These are phyloP conservation scores for Aldrovandia affinis DNA, from an alignment of 2,797 vertebrate species.

Conservation along the genomic window DNA sequence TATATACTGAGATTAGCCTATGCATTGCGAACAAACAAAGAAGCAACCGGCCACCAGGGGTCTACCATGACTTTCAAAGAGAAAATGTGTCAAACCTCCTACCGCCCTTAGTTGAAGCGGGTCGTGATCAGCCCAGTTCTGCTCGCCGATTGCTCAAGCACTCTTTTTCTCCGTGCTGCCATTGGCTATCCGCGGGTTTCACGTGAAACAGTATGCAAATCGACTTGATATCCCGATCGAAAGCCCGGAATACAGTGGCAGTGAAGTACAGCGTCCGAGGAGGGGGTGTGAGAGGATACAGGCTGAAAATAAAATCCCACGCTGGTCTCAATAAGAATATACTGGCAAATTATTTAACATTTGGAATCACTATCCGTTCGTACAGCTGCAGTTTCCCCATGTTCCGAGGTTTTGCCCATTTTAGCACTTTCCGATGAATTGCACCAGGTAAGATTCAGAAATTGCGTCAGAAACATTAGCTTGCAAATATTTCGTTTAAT, in stretches of 20 bases:
- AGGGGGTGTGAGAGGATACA: constrained; percentile 40
- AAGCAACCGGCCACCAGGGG: not conserved
- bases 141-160: constrained; percentile 29
- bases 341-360: not conserved
- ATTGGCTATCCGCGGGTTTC: constrained; percentile 39
- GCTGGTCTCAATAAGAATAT: not conserved
- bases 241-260: constrained; percentile 27
- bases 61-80: not conserved
- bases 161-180: not conserved
- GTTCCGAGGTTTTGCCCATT: constrained; percentile 31
- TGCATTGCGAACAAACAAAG: not conserved
- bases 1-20: not conserved
- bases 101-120: not conserved
- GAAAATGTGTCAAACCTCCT: not conserved
- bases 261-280: constrained; percentile 33
- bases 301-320: not conserved
- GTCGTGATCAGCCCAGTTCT: not conserved
- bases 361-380: constrained; percentile 11
- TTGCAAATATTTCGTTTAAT: not conserved
- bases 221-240: constrained; percentile 32
- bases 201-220: constrained; percentile 38
- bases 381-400: constrained; percentile 21
- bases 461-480: constrained; percentile 37
- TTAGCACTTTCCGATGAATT: constrained; percentile 59
- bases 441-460: constrained; percentile 60